Evolutionary conservation across 2,113 vertebrate species (phyloP).

Genomic region (Ctenomys sociabilis): DNA sequence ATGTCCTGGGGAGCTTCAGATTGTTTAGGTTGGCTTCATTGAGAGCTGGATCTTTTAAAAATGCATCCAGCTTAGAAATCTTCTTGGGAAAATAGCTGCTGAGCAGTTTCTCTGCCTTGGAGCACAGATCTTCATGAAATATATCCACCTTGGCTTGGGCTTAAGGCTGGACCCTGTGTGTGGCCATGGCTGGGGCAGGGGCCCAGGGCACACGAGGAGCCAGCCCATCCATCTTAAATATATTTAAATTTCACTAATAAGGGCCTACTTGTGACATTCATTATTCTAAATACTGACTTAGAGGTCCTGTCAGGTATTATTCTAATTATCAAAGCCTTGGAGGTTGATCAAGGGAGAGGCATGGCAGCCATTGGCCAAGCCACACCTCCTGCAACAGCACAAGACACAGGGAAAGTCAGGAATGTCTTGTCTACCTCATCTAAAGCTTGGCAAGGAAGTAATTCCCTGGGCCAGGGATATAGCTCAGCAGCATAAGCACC

Average conservation of each 20-base stretch:
- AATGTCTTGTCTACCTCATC: neutral
- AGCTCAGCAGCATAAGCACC: too few species aligned
- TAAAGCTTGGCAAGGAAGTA: neutral
- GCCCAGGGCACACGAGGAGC: constrained; percentile 30
- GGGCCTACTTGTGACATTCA: neutral
- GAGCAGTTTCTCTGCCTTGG: constrained; percentile 88
- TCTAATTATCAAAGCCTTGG: neutral
- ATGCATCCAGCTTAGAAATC: constrained; percentile 89
- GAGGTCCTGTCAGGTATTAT: neutral
- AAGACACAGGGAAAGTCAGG: neutral
- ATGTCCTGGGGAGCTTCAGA: constrained; percentile 91
- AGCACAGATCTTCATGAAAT: constrained; percentile 81
- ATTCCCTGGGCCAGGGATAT: too few species aligned
- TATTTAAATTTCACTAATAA: constrained; percentile 38
- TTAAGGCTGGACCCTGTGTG: constrained; percentile 77
- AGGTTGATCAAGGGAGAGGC: neutral
- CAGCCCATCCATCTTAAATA: neutral
- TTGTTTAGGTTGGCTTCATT: constrained; percentile 85
- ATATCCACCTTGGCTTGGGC: constrained; percentile 84
- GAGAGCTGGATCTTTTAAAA: constrained; percentile 86
- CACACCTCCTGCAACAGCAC: neutral
- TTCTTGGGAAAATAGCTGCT: constrained; percentile 91
- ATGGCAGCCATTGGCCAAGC: neutral
- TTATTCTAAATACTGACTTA: neutral
- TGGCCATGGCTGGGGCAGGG: constrained; percentile 71